Evolutionary conservation across 2,113 vertebrate genomes (phyloP).

Genomic region (Labeo rohita): DNA sequence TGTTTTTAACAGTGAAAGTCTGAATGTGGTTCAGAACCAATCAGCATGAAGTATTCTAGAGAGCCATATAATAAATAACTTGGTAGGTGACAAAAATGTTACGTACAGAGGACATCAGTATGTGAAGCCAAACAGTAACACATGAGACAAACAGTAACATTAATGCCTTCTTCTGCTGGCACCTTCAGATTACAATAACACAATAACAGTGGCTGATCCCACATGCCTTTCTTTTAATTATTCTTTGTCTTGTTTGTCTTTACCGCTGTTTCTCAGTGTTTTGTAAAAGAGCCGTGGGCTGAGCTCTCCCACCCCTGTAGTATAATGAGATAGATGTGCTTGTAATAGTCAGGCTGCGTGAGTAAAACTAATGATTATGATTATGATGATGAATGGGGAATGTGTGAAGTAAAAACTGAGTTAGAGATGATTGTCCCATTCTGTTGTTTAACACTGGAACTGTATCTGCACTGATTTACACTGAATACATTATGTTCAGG

Average conservation of each 20-base stretch:
- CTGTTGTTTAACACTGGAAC: background rate
- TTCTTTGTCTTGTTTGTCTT: slow-evolving; percentile 25
- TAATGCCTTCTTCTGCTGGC: background rate
- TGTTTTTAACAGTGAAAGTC: background rate
- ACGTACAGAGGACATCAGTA: background rate
- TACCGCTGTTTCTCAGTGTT: background rate
- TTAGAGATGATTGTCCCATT: slow-evolving; percentile 37
- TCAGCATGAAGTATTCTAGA: background rate
- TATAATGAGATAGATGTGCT: slow-evolving; percentile 92
- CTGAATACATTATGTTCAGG: slow-evolving; percentile 12
- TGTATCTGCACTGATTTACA: slow-evolving; percentile 16
- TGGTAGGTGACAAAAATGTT: background rate
- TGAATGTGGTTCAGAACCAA: background rate
- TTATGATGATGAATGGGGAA: slow-evolving; percentile 92
- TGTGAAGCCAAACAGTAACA: background rate
- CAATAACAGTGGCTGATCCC: background rate
- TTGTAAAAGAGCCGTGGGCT: slow-evolving; percentile 49
- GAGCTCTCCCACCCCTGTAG: slow-evolving; percentile 76
- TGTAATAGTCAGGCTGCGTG: slow-evolving; percentile 86
- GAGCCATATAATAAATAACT: background rate
- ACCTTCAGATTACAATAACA: background rate
- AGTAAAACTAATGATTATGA: slow-evolving; percentile 90
- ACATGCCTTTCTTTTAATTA: background rate
- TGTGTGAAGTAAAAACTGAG: slow-evolving; percentile 55
- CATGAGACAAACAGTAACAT: background rate